A percentile compares a stretch with the other conserved stretches of the same genome.
Conservation (phyloP, 2,113 vertebrate species). For the Thalassarche chlororhynchos region DNA sequence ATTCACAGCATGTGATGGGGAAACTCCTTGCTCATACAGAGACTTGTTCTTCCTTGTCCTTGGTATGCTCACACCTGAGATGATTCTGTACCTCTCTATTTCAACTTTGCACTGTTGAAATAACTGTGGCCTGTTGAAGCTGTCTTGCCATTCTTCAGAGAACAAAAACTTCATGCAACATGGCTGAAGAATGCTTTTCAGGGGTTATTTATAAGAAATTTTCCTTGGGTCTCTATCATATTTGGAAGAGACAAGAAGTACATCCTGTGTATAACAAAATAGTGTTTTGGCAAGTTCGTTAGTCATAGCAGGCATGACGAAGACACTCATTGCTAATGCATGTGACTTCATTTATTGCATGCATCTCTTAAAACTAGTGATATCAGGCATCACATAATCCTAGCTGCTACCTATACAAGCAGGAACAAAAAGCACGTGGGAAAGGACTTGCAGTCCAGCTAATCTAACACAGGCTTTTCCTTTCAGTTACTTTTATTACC, state of each 20-base stretch:
- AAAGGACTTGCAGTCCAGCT: neutral
- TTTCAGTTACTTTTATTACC: neutral
- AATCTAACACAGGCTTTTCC: neutral
- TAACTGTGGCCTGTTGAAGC: neutral
- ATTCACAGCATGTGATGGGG: neutral
- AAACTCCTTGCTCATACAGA: neutral
- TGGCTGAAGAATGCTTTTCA: neutral
- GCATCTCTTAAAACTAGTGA: neutral
- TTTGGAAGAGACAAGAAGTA: neutral
- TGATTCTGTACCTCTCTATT: accelerated
- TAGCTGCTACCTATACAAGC: neutral
- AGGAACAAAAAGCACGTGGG: accelerated
- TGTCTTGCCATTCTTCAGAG: neutral
- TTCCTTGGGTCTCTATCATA: neutral
- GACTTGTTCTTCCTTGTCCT: neutral
- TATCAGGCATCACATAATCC: neutral
- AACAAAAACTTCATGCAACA: neutral
- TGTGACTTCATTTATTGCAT: neutral
- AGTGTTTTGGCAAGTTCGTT: neutral
- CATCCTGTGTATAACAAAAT: neutral
- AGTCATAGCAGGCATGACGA: neutral
- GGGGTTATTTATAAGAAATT: neutral
- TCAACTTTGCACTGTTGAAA: neutral
- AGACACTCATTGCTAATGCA: neutral
- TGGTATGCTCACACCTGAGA: neutral